Base-by-base conservation (phyloP, 2,797 vertebrate genomes). In the Harpagifer antarcticus region DNA sequence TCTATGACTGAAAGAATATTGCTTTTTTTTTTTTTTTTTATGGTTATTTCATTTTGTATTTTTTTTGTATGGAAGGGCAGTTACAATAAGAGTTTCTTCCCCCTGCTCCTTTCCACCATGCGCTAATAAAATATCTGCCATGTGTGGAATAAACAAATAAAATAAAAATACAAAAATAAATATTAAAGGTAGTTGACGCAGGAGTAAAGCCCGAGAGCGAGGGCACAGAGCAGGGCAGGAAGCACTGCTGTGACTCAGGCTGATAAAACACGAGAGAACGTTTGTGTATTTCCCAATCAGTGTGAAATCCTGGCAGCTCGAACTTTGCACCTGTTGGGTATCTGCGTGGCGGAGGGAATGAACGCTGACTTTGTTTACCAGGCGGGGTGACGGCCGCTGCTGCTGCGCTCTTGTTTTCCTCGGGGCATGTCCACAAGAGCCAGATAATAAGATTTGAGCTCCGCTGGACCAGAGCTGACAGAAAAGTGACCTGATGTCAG, bases 371-470 rank as follows among this genome's bases (percentile, higher is more conserved):
- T 75, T 86, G 85, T 89, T 86, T 77, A 74, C 50, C 75, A 66
- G 58, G 59, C 62, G 3, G 68, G 77, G 63, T 60, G 72, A 82
- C 2, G 42, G 64, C 33, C 33, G 33, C 81, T 60, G 67, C n/a
- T 37, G 72, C 75, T 67, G 69, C 8, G 62, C 58, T 71, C 81
- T 78, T 20, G 63, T 20, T 75, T 52, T 72, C 81, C 60, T 50
- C 43, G 0, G 81, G 77, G 69, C 66, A 58, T 49, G 80, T 85
- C 84, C 48, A 77, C 66, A 11, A 82, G 73, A 81, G 80, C 45
- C 43, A 54, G 67, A 85, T 86, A 86, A 87, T 68, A 74, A 80
- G 69, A 81, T 69, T 68, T 66, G 81, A 85, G 82, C 70, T 76
- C 61, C 5, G 44, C 70, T 68, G 78, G 64, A 66, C 61, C 70